These are phyloP conservation scores for Okamejei kenojei DNA, from an alignment of 2,797 vertebrate species.

Conservation along the genomic window DNA sequence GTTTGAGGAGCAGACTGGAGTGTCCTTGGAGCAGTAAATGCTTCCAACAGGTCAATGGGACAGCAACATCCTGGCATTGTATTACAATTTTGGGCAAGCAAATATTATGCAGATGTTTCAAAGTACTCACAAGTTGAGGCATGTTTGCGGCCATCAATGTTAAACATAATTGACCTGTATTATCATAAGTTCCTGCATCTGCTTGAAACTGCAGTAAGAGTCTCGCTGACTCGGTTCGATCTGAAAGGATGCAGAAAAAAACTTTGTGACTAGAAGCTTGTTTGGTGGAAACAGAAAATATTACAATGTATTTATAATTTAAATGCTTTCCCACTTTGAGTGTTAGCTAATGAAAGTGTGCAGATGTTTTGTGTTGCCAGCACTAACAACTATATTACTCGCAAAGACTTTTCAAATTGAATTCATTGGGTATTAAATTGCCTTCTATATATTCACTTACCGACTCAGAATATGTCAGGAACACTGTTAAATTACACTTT, in stretches of 20 bases:
- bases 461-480: neutral
- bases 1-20: neutral
- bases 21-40: neutral
- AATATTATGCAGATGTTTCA: neutral
- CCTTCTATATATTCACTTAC: neutral
- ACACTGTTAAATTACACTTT: neutral
- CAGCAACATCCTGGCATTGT: too few species aligned
- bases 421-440: neutral
- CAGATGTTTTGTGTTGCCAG: neutral
- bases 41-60: neutral
- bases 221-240: conserved; percentile 43
- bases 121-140: conserved; percentile 43
- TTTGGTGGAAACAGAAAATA: neutral
- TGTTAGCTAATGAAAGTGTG: too few species aligned
- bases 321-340: neutral
- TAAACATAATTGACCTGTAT: conserved; percentile 42
- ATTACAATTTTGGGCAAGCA: neutral
- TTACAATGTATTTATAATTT: neutral
- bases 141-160: conserved; percentile 42
- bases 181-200: conserved; percentile 42
- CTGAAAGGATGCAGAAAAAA: conserved; percentile 27
- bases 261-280: neutral
- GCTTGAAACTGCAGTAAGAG: conserved; percentile 41
- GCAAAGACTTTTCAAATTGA: neutral
- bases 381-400: neutral